These are phyloP conservation scores for Cryptocheilus praepositus DNA, from an alignment of 2,888 invertebrate genomes.

Conservation along the genomic window DNA sequence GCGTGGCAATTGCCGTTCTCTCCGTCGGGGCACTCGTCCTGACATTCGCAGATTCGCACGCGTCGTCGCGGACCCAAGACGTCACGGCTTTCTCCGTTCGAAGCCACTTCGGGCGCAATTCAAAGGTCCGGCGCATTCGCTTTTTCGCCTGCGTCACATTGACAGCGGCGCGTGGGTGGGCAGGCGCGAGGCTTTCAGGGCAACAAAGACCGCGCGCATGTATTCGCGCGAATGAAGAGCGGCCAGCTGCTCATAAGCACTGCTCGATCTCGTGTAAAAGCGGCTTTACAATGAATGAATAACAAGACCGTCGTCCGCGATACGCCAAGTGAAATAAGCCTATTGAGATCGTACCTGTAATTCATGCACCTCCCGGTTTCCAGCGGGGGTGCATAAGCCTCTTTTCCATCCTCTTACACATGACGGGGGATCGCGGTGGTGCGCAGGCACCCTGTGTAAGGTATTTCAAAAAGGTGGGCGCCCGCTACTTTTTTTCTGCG, in stretches of 20 bases:
- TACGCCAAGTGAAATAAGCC: constrained; percentile 25
- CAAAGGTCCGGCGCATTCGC: too few relatives aligned
- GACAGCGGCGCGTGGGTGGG: too few relatives aligned
- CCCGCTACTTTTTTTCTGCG: background rate
- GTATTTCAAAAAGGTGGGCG: constrained; percentile 26
- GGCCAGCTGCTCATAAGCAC: constrained; percentile 1
- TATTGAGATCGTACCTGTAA: constrained; percentile 34
- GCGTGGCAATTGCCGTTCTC: too few relatives aligned
- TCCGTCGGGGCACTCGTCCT: too few relatives aligned
- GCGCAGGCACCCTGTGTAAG: constrained; percentile 16
- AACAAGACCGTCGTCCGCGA: constrained; percentile 11
- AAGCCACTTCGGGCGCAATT: too few relatives aligned
- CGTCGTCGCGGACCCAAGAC: too few relatives aligned
- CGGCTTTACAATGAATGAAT: constrained; percentile 23
- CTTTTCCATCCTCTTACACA: constrained; percentile 42
- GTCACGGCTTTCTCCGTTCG: too few relatives aligned
- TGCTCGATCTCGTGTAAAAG: constrained; percentile 25
- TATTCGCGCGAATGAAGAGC: constrained; percentile 4
- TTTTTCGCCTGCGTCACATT: too few relatives aligned
- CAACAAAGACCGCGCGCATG: too few relatives aligned
- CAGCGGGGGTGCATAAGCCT: constrained; percentile 36
- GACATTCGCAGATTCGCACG: too few relatives aligned
- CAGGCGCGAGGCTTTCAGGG: too few relatives aligned
- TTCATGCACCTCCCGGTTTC: constrained; percentile 33
- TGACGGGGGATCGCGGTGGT: constrained; percentile 18